Conservation (phyloP, 2,888 invertebrate genomes). For the Temnothorax rugatulus region DNA sequence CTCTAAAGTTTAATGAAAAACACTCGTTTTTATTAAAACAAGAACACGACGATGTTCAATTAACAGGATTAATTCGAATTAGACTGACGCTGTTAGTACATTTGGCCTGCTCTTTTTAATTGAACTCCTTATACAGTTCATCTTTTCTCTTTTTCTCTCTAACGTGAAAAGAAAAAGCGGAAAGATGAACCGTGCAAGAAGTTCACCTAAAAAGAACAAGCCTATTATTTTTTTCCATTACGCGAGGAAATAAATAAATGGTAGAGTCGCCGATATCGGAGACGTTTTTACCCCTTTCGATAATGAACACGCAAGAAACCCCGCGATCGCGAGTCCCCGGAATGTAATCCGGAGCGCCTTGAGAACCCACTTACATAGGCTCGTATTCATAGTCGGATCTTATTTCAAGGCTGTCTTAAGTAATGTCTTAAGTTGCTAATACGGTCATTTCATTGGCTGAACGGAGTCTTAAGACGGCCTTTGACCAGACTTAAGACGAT, state of each 20-base stretch:
- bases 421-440: no score
- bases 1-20: conserved; percentile 17
- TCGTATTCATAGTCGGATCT: no score
- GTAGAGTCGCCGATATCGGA: neutral
- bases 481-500: no score
- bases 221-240: neutral
- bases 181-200: no score
- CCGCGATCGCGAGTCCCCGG: neutral
- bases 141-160: no score
- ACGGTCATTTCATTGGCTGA: no score
- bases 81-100: neutral
- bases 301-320: neutral
- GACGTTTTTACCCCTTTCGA: neutral
- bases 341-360: neutral
- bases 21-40: neutral
- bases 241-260: neutral
- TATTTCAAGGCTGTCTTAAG: no score
- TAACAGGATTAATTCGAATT: neutral
- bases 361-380: conserved; percentile 68
- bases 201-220: no score
- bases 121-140: no score
- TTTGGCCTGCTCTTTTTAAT: no score
- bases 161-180: no score
- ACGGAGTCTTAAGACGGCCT: no score
- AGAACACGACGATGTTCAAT: neutral